Evolutionary conservation across 2,888 invertebrate genomes (phyloP), one percentile per base, ranked within the genome.

Genomic region (Myopa tessellatipennis): DNA sequence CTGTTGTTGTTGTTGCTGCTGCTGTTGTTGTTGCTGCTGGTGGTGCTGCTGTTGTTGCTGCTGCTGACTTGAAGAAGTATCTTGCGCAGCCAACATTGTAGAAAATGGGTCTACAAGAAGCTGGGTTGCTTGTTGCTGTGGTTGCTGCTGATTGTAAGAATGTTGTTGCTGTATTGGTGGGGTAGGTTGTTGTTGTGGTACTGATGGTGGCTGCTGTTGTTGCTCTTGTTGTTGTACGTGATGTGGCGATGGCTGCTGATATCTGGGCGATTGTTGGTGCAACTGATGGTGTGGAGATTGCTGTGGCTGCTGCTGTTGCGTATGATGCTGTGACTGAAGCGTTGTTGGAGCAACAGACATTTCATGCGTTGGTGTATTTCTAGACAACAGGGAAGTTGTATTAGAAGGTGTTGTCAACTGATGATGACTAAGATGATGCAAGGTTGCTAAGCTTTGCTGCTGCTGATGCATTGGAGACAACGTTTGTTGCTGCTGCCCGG

Each of bases 211-310:
- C 50, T 65, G 65, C 14, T 84, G 90, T 71, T 88, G 90, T 71
- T 81, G 80, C 69, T 82, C 81, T 74, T 83, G 83, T 58, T 85
- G 83, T 55, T 82, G 82, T 76, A 83, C 78, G 80, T 84, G 86
- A 88, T 85, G 86, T 90, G 90, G 89, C 82, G 90, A 88, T 83
- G 90, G 89, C 83, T 90, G 84, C 68, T 83, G 84, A 69, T 85
- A 85, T 73, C 79, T 70, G 68, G 80, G 82, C 67, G 80, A 81
- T 71, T 81, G 82, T 16, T 78, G 79, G 55, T 82, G 82, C 85
- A 79, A 73, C 34, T 80, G 81, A 63, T 81, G 77, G 76, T 80
- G 78, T 55, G 82, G 80, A 34, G 84, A 83, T 69, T 78, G 68
- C 40, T 79, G 76, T 45, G 74, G 79, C 40, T 72, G 80, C 71